These are phyloP conservation scores for Axinella damicornis DNA, from an alignment of 37 sponge, comb jelly and placozoan genomes.

Conservation along the genomic window DNA sequence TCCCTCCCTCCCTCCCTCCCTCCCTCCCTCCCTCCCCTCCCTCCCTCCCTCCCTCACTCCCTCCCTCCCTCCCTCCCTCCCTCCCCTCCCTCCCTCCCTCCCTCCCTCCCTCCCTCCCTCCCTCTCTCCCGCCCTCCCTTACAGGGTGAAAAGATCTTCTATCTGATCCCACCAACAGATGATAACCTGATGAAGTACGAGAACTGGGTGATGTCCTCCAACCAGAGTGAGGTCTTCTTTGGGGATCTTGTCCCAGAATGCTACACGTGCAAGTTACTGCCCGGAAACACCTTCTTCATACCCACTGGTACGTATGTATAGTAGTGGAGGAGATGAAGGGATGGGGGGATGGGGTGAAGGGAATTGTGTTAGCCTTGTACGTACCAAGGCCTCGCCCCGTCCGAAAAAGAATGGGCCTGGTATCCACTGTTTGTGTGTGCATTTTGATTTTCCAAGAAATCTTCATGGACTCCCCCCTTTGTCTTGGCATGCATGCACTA, in stretches of 20 bases:
- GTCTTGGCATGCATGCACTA: no score
- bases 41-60: background rate
- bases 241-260: conserved; percentile 81
- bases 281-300: conserved; percentile 91
- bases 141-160: conserved; percentile 95
- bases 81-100: background rate
- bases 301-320: conserved; percentile 75
- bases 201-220: conserved; percentile 81
- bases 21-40: background rate
- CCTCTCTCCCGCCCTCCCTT: background rate
- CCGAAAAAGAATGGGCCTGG: no score
- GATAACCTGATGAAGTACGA: conserved; percentile 86
- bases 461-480: no score
- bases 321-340: no score
- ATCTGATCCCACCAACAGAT: conserved; percentile 92
- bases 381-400: no score
- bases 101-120: background rate
- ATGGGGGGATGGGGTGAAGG: no score
- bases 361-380: no score
- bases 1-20: background rate
- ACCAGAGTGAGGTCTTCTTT: conserved; percentile 90
- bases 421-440: no score
- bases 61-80: background rate
- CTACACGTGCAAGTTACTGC: conserved; percentile 58
- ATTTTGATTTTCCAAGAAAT: no score